A percentile compares a stretch with the other conserved stretches of the same genome.
Conservation (phyloP, 2,888 invertebrate genomes). For the Xanthostigma xanthostigma region DNA sequence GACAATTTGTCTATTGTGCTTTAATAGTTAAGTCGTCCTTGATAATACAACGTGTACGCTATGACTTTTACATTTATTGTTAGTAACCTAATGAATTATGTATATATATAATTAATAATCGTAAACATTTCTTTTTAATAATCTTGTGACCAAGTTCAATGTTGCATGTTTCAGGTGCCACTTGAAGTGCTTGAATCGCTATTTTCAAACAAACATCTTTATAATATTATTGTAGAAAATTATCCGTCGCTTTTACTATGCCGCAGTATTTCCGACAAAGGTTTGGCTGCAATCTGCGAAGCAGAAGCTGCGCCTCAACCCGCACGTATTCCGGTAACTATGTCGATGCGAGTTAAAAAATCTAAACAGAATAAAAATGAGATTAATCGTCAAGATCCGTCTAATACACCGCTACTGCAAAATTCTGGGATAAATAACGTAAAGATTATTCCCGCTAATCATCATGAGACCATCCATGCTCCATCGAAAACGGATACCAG, state of each 20-base stretch:
- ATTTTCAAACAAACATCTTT: slow-evolving; percentile 45
- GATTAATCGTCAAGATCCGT: background rate
- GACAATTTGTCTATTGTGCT: too few species aligned
- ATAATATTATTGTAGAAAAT: slow-evolving; percentile 55
- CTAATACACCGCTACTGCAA: background rate
- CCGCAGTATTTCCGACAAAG: slow-evolving; percentile 48
- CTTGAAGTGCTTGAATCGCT: slow-evolving; percentile 47
- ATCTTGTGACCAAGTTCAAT: background rate
- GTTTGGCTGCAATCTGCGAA: slow-evolving; percentile 28
- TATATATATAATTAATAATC: background rate
- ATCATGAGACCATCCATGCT: slow-evolving; percentile 9
- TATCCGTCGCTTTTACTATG: slow-evolving; percentile 52
- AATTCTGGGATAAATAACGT: background rate
- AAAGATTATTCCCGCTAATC: background rate
- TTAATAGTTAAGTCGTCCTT: too few species aligned
- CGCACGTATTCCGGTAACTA: slow-evolving; percentile 38
- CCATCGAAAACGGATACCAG: slow-evolving; percentile 19
- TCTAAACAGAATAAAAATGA: slow-evolving; percentile 14
- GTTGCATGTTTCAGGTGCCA: slow-evolving; percentile 34
- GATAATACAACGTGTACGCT: too few species aligned
- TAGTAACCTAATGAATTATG: background rate
- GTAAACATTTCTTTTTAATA: too few species aligned
- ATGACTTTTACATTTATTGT: too few species aligned
- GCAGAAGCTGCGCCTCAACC: slow-evolving; percentile 26
- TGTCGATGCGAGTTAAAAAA: slow-evolving; percentile 45